phyloP scores from a whole-genome alignment of 2,888 invertebrate species.

The Rhaphigaster nebulosa region DNA sequence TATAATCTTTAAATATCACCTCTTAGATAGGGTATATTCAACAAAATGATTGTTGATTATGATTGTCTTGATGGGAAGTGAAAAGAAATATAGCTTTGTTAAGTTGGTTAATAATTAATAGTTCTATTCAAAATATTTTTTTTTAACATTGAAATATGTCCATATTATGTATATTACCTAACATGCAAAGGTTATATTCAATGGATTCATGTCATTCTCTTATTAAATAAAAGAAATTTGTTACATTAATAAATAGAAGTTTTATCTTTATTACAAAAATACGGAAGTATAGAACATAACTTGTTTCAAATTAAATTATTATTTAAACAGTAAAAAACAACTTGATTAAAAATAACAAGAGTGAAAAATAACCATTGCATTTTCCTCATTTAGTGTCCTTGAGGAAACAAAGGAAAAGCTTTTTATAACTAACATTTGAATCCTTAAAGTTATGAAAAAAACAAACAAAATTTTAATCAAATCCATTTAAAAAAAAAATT shows the following conservation, averaged over 20 bases:
- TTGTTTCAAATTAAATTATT: not conserved
- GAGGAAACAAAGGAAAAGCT: not conserved
- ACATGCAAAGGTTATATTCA: not conserved
- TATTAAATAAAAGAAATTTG: not conserved
- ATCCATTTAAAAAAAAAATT: not conserved
- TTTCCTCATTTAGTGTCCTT: not conserved
- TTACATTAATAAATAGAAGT: not conserved
- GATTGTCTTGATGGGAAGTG: not conserved
- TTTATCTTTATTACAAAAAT: not conserved
- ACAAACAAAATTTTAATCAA: not conserved
- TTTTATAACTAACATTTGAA: not conserved
- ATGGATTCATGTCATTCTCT: not conserved
- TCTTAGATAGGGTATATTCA: not conserved
- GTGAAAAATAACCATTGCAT: not conserved
- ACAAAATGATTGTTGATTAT: not conserved
- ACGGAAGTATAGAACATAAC: not conserved
- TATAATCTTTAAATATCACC: not conserved
- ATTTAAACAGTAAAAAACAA: not conserved
- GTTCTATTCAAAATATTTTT: not conserved
- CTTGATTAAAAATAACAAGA: not conserved
- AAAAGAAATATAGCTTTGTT: not conserved
- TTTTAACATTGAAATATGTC: not conserved
- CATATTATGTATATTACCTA: not conserved
- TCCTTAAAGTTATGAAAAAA: not conserved
- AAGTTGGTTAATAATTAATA: not conserved